A percentile compares a stretch with the other conserved stretches of the same genome.
These are phyloP conservation scores for Chaetophractus vellerosus DNA, from an alignment of 2,797 vertebrate genomes.

Conservation along the genomic window DNA sequence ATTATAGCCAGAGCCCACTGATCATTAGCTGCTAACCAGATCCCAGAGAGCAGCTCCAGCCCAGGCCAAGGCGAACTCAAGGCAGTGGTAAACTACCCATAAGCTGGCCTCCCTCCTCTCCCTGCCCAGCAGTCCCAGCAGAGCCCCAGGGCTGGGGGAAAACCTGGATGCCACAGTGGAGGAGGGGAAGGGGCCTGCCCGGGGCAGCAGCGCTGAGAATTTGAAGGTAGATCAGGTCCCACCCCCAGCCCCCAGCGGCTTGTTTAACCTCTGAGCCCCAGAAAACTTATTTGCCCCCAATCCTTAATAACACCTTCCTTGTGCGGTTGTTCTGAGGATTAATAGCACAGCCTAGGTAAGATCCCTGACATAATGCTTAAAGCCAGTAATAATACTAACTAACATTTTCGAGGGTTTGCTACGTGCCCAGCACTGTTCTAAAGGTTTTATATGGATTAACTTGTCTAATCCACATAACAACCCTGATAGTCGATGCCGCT, in stretches of 20 bases:
- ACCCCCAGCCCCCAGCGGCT: not conserved
- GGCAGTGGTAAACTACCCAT: slow-evolving; percentile 72
- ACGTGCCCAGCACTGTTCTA: slow-evolving; percentile 79
- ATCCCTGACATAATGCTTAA: slow-evolving; percentile 69
- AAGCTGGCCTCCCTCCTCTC: not conserved
- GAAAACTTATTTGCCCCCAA: slow-evolving; percentile 72
- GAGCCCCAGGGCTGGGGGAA: not conserved
- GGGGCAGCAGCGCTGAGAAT: not conserved
- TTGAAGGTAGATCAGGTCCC: slow-evolving; percentile 10
- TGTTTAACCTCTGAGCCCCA: slow-evolving; percentile 60
- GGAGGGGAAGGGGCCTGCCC: not conserved
- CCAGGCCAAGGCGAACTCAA: slow-evolving; percentile 42
- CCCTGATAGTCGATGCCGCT: slow-evolving; percentile 72
- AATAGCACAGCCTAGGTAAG: slow-evolving; percentile 72
- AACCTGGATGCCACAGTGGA: not conserved
- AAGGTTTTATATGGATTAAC: slow-evolving; percentile 81
- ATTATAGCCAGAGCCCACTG: slow-evolving; percentile 85
- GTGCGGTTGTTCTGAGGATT: slow-evolving; percentile 74
- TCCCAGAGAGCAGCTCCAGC: slow-evolving; percentile 69
- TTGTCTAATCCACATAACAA: slow-evolving; percentile 79
- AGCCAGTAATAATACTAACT: slow-evolving; percentile 65
- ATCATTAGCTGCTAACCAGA: slow-evolving; percentile 86
- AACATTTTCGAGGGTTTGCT: slow-evolving; percentile 79
- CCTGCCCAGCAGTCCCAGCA: slow-evolving; percentile 36
- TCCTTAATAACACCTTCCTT: slow-evolving; percentile 77